These are phyloP conservation scores for Daphoenositta chrysoptera DNA, from an alignment of 2,113 vertebrate genomes.

Conservation along the genomic window DNA sequence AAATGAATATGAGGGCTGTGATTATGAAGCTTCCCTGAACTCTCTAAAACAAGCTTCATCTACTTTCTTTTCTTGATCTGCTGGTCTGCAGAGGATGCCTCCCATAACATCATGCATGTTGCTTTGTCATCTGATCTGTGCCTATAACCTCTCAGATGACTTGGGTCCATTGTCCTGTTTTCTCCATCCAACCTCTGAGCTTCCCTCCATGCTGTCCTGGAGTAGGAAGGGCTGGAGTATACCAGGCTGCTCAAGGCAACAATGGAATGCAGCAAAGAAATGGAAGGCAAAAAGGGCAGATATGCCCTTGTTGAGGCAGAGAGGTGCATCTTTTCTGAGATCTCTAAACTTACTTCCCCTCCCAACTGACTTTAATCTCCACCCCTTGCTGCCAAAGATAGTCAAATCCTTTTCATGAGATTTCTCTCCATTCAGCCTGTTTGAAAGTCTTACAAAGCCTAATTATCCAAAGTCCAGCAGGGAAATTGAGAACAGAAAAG, in stretches of 20 bases:
- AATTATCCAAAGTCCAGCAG: not conserved
- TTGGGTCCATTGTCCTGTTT: not conserved
- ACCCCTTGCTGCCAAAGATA: not conserved
- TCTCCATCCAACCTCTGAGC: not conserved
- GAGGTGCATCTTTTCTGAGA: not conserved
- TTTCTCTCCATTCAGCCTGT: not conserved
- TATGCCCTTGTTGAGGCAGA: not conserved
- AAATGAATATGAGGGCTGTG: fast-evolving
- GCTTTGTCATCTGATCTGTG: not conserved
- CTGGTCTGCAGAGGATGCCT: not conserved
- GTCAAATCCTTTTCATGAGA: not conserved
- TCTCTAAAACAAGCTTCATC: not conserved
- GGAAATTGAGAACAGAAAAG: not conserved
- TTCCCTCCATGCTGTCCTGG: not conserved
- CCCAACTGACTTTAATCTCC: not conserved
- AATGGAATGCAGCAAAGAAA: not conserved
- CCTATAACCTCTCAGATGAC: not conserved
- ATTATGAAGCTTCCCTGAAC: not conserved
- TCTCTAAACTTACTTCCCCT: not conserved
- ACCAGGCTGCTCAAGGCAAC: not conserved
- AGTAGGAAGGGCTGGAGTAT: not conserved
- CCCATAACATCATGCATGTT: not conserved
- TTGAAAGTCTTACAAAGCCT: not conserved
- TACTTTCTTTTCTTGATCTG: not conserved
- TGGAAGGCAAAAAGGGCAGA: not conserved